A percentile compares a stretch with the other conserved stretches of the same genome.
phyloP scores from a whole-genome alignment of 2,888 invertebrate species.

The Machimus rusticus region DNA sequence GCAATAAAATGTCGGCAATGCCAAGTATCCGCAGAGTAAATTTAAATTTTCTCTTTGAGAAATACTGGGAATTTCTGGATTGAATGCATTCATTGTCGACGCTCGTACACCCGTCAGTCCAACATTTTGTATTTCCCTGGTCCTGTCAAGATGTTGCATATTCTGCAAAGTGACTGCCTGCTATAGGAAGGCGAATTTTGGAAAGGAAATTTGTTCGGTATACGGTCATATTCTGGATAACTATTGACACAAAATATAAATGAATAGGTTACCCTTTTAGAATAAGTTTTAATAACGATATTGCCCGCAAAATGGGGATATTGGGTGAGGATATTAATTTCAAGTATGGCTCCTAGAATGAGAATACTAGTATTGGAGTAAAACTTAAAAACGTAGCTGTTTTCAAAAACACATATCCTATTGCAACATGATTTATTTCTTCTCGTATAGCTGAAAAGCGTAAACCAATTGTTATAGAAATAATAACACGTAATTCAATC shows the following conservation, averaged over 20 bases:
- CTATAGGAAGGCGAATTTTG: neutral
- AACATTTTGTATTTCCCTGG: neutral
- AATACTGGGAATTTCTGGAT: neutral
- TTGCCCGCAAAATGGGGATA: neutral
- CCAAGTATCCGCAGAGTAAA: slow-evolving; percentile 14
- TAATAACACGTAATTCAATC: no score
- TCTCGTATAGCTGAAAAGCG: no score
- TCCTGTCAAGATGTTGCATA: neutral
- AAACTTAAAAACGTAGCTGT: no score
- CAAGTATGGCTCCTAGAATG: no score
- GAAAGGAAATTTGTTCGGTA: neutral
- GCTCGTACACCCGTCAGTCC: neutral
- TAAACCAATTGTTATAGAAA: no score
- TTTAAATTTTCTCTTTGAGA: slow-evolving; percentile 16
- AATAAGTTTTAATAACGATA: neutral
- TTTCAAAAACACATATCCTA: no score
- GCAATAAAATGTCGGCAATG: slow-evolving; percentile 34
- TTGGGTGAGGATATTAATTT: no score
- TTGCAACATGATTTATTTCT: no score
- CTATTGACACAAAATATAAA: neutral
- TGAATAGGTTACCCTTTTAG: neutral
- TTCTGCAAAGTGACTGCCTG: neutral
- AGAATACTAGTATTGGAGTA: no score
- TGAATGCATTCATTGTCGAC: slow-evolving; percentile 1
- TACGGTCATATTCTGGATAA: neutral